Percentiles rank a stretch among this genome's conserved stretches.
These are phyloP conservation scores for Leptinotarsa haldemani DNA, from an alignment of 2,888 invertebrate genomes.

Conservation along the genomic window DNA sequence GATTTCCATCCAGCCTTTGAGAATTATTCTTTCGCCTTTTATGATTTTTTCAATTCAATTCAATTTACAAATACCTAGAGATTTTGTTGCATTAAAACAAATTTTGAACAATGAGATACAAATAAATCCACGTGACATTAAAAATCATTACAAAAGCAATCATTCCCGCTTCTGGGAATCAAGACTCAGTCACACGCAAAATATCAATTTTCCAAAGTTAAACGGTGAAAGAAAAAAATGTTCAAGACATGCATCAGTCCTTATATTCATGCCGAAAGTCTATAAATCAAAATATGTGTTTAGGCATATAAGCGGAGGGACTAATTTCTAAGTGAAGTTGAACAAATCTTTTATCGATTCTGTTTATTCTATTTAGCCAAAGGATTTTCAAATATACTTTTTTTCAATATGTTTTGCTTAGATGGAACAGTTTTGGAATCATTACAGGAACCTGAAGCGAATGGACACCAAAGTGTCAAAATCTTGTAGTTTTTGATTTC, in stretches of 20 bases:
- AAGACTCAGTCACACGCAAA: conserved; percentile 4
- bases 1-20: too few species aligned
- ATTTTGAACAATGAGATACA: not conserved
- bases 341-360: not conserved
- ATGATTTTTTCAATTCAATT: too few species aligned
- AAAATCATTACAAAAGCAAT: not conserved
- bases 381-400: too few species aligned
- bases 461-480: too few species aligned
- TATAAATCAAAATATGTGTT: conserved; percentile 21
- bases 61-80: too few species aligned
- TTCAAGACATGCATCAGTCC: not conserved
- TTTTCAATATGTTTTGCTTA: too few species aligned
- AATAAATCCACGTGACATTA: conserved; percentile 1
- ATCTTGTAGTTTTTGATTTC: too few species aligned
- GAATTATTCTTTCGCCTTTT: too few species aligned
- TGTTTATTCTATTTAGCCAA: too few species aligned
- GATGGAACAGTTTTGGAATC: too few species aligned
- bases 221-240: not conserved
- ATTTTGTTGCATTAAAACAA: too few species aligned
- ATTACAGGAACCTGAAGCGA: too few species aligned
- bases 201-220: conserved; percentile 20
- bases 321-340: conserved; percentile 7
- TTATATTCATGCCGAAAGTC: conserved; percentile 4
- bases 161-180: not conserved
- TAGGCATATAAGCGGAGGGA: not conserved